Base-by-base conservation (phyloP, 2,888 invertebrate genomes). In the Agrochola circellaris region DNA sequence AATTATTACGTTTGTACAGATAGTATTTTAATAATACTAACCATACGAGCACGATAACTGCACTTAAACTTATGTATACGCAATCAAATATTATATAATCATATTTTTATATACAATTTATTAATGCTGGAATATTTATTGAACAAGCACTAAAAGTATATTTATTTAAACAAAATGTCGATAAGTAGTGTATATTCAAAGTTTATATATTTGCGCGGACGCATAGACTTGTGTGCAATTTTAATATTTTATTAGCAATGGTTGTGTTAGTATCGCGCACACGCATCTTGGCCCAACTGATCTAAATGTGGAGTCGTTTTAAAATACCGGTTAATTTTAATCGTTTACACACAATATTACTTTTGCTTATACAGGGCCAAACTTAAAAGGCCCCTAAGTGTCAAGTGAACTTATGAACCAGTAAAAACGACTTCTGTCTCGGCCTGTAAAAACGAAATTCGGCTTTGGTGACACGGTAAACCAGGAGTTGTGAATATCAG, bases 151-250 rank as follows among this genome's bases (percentile, higher is more conserved):
- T 73, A 58, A 26, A 79, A 48, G 64, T 56, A 56, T 65, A 74
- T 61, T 65, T 72, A 60, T 68, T 72, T 15, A 70, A 69, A 42
- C 7, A n/a, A n/a, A 51, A 72, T 69, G 64, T 78, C 75, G 77
- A 65, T 64, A 69, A 61, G 54, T 75, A 79, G 74, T 82, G 64
- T 82, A 58, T 67, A 75, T 80, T 78, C 51, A 56, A 78, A 75
- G 77, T 73, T 23, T 15, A 56, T 60, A 23, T 26, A 51, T 60
- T 54, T 64, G 72, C 66, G 79, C 87, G 89, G 86, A 75, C 89
- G 89, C 89, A 87, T 83, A 79, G 82, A 90, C 82, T 92, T 92
- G 93, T 94, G 96, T 96, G 96, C 96, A 96, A 96, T 96, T 93
- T 94, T 88, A 93, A 93, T 92, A 90, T 88, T 92, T 93, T 93